Evolutionary conservation across 2,888 invertebrate species (phyloP), one percentile per base, ranked within the genome.

Genomic region (Diplazon laetatorius): DNA sequence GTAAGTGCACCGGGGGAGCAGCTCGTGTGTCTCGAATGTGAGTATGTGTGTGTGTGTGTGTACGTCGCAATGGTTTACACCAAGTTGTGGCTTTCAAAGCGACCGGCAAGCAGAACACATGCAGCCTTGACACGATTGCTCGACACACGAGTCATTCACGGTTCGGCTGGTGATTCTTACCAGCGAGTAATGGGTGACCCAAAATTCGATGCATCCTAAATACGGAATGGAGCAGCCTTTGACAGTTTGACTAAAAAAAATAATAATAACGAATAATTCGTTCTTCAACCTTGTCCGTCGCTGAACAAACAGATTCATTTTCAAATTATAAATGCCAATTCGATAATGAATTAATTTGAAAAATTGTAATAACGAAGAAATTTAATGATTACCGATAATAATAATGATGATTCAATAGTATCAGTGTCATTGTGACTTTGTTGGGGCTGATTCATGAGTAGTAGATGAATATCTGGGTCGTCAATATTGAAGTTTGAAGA

Each of bases 101-200:
- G 69, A 30, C 52, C 25, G 44, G 55, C 70, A 6, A n/a, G 16
- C 55, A 59, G 63, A 76, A 55, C 70, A 55, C 69, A 62, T 70
- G 78, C 79, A 81, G 75, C 81, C 81, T 81, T 81, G 81, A 81
- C 80, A 81, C 76, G 46, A 78, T 77, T 81, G 80, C 76, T 44
- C 62, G 25, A 30, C 30, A 30, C 30, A 30, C 60, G 57, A 72
- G 59, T 66, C 73, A 78, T 80, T 80, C 75, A 76, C 55, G 48
- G 35, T 72, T 69, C 60, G 50, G 22, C 59, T 25, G 5, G 25
- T 37, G 35, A 69, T 55, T 71, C 39, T 18, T 60, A n/a, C n/a
- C 63, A 70, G 18, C 18, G 72, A 55, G 37, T 72, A 68, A 60
- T 46, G 22, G 25, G 18, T 14, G 5, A 22, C 6, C 39, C 14